These are phyloP conservation scores for Formica aserva DNA, from an alignment of 2,888 invertebrate species.

Conservation along the genomic window DNA sequence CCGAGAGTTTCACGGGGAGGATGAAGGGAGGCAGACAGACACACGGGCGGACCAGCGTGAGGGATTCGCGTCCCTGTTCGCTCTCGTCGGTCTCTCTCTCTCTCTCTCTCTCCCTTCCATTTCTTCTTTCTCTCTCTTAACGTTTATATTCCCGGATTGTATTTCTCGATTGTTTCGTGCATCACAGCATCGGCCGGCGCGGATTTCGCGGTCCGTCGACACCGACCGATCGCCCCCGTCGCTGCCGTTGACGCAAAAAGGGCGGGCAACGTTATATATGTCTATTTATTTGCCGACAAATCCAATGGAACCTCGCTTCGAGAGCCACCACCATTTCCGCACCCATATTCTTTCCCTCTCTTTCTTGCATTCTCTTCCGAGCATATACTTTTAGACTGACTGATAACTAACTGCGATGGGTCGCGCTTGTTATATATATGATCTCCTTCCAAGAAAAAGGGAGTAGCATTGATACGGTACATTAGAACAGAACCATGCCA, in stretches of 20 bases:
- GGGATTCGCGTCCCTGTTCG: constrained; percentile 23
- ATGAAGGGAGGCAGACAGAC: background rate
- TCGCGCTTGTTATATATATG: background rate
- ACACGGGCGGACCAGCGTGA: constrained; percentile 18
- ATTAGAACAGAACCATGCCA: constrained; percentile 24
- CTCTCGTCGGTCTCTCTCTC: constrained; percentile 6
- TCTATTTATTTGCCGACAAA: constrained; percentile 77
- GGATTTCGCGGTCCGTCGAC: constrained; percentile 70
- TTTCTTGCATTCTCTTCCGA: constrained; percentile 16
- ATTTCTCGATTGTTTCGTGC: constrained; percentile 61
- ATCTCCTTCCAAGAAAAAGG: background rate
- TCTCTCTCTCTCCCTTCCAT: background rate
- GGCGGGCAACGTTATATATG: constrained; percentile 75
- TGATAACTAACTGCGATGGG: constrained; percentile 1
- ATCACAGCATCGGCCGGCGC: constrained; percentile 55
- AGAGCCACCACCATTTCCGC: constrained; percentile 2
- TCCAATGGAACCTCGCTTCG: constrained; percentile 62
- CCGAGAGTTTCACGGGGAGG: background rate
- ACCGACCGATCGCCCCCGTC: constrained; percentile 45
- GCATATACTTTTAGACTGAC: background rate
- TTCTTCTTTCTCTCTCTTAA: background rate
- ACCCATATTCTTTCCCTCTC: background rate
- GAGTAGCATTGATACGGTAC: background rate
- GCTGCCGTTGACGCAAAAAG: constrained; percentile 71
- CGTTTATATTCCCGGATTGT: constrained; percentile 48